A percentile compares a stretch with the other conserved stretches of the same genome.
These are phyloP conservation scores for Cephalopholis sonnerati DNA, from an alignment of 2,113 vertebrate species.

Conservation along the genomic window DNA sequence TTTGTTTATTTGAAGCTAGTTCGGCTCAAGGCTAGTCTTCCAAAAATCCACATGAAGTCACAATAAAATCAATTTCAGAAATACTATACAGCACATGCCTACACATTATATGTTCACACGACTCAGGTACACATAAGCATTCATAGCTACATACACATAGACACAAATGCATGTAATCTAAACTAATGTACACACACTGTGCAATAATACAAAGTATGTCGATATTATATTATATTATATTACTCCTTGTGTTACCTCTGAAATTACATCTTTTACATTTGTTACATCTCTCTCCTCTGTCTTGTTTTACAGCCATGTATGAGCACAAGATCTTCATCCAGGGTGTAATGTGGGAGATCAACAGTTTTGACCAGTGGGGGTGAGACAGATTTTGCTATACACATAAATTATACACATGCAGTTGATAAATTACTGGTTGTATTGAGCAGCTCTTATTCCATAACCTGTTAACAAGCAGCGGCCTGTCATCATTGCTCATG, in stretches of 20 bases:
- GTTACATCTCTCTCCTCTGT: not conserved
- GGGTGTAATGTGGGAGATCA: slow-evolving; percentile 97
- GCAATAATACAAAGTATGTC: not conserved
- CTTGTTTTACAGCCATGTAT: slow-evolving; percentile 90
- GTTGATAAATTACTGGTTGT: not conserved
- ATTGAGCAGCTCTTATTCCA: not conserved
- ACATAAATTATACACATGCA: not conserved
- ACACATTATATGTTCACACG: not conserved
- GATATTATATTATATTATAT: not conserved
- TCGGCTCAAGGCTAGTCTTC: not conserved
- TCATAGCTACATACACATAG: not conserved
- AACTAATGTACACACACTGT: not conserved
- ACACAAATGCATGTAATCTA: not conserved
- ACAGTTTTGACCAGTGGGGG: slow-evolving; percentile 99
- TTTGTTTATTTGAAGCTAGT: not conserved
- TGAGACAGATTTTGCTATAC: slow-evolving; percentile 80
- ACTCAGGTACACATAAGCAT: not conserved
- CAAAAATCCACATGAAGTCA: not conserved
- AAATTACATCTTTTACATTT: not conserved
- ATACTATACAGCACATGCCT: not conserved
- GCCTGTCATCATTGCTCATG: too few relatives aligned
- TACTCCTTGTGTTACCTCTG: not conserved
- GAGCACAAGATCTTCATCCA: slow-evolving; percentile 99
- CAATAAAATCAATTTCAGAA: not conserved
- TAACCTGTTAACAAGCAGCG: not conserved